Base-by-base conservation (phyloP, 2,113 vertebrate species). In the Nicator chloris region DNA sequence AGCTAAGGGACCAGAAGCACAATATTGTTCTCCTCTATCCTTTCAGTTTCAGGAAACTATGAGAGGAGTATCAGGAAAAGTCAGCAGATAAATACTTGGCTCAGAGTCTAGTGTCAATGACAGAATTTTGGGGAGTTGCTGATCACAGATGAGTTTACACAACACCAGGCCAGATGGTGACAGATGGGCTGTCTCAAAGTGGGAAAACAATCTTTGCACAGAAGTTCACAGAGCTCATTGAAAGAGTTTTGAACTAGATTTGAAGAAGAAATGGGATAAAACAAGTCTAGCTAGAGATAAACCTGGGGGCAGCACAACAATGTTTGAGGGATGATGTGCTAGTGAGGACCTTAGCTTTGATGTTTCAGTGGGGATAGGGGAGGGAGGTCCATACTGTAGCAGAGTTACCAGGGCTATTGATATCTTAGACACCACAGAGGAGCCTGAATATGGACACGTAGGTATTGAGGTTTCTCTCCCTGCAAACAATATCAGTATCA, bases 401-500 rank as follows among this genome's bases (percentile, higher is more conserved):
- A 44, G 31, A 57, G 26, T 42, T 6, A 24, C 7, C 35, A 66
- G 21, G 10, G 26, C n/a, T 66, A 66, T 50, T 50, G 24, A 27
- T 49, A 40, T 11, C 3, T 27, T 37, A 12, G 31, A 76, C 21
- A 66, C 14, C 18, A 80, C 5, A 57, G 53, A 86, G 65, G 31
- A 72, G 2, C 6, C 21, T 44, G 37, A 66, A 37, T 39, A 66
- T 5, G 15, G 44, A 17, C 33, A n/a, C 0, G 0, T 11, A 16
- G 6, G 15, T 65, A 28, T 13, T 50, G 27, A 18, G 7, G 22
- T 35, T 81, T 50, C 7, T 65, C 5, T 7, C 9, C 9, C 28
- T 1, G 1, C 0, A 57, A 44, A 66, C 3, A 0, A 14, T 21
- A 11, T 26, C 35, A 24, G 7, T 30, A 47, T n/a, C 24, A n/a